Conservation (phyloP, 37 sponge, comb jelly and placozoan species). For the Eunapius fragilis region DNA sequence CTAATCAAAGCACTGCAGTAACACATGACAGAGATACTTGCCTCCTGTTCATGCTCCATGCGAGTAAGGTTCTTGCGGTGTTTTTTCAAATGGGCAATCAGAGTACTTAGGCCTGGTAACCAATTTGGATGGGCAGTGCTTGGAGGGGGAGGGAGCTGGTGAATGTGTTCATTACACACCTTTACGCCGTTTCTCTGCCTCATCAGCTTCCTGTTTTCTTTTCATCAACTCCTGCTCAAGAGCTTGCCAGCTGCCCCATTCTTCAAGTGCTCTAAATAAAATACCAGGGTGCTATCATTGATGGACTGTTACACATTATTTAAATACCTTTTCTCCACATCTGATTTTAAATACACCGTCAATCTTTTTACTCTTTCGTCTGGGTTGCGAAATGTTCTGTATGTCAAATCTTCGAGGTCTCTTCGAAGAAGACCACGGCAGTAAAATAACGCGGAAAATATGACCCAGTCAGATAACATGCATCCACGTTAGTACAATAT, state of each 20-base stretch:
- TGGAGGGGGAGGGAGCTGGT: background rate
- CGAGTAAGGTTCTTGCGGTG: constrained; percentile 51
- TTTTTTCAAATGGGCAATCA: constrained; percentile 87
- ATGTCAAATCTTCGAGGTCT: constrained; percentile 67
- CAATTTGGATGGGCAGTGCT: background rate
- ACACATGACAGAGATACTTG: constrained; percentile 11
- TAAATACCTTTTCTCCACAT: constrained; percentile 78
- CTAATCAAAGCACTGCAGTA: background rate
- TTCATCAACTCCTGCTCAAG: constrained; percentile 64
- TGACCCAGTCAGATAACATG: background rate
- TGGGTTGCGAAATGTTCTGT: constrained; percentile 66
- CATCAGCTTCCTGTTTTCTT: constrained; percentile 51
- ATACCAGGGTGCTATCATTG: background rate
- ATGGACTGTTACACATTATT: background rate
- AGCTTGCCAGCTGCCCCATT: constrained; percentile 87
- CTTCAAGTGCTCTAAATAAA: constrained; percentile 69
- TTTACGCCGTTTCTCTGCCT: constrained; percentile 51
- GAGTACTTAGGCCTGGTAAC: constrained; percentile 57
- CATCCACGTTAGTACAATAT: background rate
- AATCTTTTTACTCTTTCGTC: constrained; percentile 18
- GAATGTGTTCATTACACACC: background rate
- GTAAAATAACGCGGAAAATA: background rate
- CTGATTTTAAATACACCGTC: constrained; percentile 72
- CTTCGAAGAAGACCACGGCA: constrained; percentile 19
- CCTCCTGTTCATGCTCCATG: constrained; percentile 64